These are phyloP conservation scores for Zhuqinia jingwanae DNA, from an alignment of 2,888 invertebrate species.

Conservation along the genomic window DNA sequence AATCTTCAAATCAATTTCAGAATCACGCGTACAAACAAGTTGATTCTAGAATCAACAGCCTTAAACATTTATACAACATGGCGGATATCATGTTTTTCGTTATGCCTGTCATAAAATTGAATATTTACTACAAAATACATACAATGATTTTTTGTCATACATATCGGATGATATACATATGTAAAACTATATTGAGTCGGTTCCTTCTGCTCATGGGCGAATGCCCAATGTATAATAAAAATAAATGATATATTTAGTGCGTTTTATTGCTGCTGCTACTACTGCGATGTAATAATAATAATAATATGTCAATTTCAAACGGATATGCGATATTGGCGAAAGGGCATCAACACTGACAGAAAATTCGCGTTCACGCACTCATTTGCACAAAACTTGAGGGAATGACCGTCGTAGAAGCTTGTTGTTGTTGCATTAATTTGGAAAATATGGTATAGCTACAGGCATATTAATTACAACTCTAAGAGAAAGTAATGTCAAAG, in stretches of 20 bases:
- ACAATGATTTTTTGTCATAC: background rate
- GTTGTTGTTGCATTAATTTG: background rate
- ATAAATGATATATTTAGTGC: background rate
- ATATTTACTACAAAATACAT: background rate
- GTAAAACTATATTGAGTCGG: background rate
- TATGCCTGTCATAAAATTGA: background rate
- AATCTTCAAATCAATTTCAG: conserved; percentile 29
- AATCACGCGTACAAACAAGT: conserved; percentile 20
- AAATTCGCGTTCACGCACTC: conserved; percentile 63
- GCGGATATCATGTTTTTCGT: background rate
- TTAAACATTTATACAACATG: background rate
- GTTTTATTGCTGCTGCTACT: background rate
- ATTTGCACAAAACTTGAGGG: conserved; percentile 62
- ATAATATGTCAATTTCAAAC: background rate
- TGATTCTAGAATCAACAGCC: background rate
- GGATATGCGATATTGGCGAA: background rate
- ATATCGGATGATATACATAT: background rate
- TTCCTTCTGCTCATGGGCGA: background rate
- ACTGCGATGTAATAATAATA: background rate
- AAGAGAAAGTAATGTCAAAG: background rate
- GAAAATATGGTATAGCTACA: conserved; percentile 15
- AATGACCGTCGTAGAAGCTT: conserved; percentile 61
- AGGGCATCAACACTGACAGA: conserved; percentile 72
- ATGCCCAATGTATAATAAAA: background rate
- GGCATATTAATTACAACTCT: background rate